Conservation (phyloP, 2,113 vertebrate genomes). For the Pterocles burchelli region DNA sequence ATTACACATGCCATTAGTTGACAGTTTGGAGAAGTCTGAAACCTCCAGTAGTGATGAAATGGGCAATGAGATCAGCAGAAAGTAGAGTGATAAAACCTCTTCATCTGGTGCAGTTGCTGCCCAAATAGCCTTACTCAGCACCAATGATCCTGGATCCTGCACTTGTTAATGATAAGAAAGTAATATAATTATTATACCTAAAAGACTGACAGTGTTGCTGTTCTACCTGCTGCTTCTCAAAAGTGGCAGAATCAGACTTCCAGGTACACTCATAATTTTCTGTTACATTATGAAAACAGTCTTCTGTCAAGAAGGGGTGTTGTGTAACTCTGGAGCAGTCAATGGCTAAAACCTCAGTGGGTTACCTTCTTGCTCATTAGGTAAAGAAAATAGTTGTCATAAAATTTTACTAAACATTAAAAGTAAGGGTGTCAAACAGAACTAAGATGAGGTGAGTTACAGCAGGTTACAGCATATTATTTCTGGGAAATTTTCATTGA, state of each 20-base stretch:
- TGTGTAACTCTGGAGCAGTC: neutral
- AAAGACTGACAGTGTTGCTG: neutral
- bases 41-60: neutral
- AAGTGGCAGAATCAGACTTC: neutral
- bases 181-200: neutral
- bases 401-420: neutral
- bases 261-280: neutral
- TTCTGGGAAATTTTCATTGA: neutral
- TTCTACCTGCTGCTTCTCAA: neutral
- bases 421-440: neutral
- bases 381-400: neutral
- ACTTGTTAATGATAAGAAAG: neutral
- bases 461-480: neutral
- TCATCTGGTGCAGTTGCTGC: neutral
- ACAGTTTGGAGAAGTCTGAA: neutral
- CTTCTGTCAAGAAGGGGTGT: neutral
- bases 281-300: neutral
- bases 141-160: neutral
- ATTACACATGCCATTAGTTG: neutral
- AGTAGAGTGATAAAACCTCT: neutral
- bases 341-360: neutral
- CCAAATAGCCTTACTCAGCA: neutral
- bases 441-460: neutral
- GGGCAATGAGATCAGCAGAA: neutral
- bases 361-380: neutral